Conservation (phyloP, 1,140 invertebrate species). For the Drosophila pallidifrons region DNA sequence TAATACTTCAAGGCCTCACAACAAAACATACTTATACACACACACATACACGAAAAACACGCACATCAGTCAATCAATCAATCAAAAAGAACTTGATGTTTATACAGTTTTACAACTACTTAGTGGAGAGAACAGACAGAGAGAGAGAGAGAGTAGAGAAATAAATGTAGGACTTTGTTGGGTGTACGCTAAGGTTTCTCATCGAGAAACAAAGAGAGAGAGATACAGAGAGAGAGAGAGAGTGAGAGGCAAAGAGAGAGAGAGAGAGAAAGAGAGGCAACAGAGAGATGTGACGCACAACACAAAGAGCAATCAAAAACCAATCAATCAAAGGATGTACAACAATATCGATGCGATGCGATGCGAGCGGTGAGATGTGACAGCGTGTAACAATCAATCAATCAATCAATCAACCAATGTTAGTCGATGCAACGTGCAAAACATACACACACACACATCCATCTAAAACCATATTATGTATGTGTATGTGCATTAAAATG, state of each 20-base stretch:
- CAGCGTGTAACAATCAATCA: conserved; percentile 37
- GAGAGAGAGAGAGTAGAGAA: conserved; percentile 19
- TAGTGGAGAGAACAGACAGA: conserved; percentile 15
- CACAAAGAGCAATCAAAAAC: conserved; percentile 43
- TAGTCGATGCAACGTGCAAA: conserved; percentile 47
- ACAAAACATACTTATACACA: conserved; percentile 8
- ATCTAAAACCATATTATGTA: background rate
- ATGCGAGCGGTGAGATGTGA: conserved; percentile 35
- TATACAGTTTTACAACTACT: conserved; percentile 23
- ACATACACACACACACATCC: conserved; percentile 8
- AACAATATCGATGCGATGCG: conserved; percentile 11
- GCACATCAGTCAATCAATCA: conserved; percentile 66
- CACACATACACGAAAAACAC: conserved; percentile 47
- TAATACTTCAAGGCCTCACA: conserved; percentile 11
- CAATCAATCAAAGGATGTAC: conserved; percentile 50
- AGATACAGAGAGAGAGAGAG: conserved; percentile 33
- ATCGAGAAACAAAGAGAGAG: conserved; percentile 14
- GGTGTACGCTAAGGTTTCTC: conserved; percentile 26
- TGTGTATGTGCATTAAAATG: background rate
- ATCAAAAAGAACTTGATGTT: conserved; percentile 48
- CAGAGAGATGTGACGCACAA: conserved; percentile 35
- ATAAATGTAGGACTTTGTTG: conserved; percentile 20
- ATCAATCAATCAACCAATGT: conserved; percentile 53
- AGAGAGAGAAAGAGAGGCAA: conserved; percentile 26
- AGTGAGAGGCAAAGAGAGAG: conserved; percentile 29